Percentiles rank a stretch among this genome's conserved stretches.
Conservation (phyloP, 2,888 invertebrate genomes). For the Mycalesis mineus region DNA sequence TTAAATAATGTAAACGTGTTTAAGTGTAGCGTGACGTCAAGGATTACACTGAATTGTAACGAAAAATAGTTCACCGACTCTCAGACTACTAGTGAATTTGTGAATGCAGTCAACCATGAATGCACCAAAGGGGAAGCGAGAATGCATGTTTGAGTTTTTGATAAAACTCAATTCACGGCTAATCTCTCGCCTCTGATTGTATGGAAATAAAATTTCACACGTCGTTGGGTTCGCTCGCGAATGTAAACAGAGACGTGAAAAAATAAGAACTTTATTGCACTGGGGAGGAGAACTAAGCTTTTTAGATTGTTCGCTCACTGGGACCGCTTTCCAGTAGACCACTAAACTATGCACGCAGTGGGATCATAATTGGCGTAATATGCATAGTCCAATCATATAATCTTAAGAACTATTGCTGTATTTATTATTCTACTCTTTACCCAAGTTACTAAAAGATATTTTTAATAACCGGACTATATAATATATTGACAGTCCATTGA, state of each 20-base stretch:
- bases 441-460: too few relatives aligned
- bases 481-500: too few relatives aligned
- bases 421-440: too few relatives aligned
- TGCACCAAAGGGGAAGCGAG: neutral
- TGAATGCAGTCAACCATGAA: neutral
- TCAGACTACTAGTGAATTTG: neutral
- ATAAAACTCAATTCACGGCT: conserved; percentile 76
- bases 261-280: conserved; percentile 13
- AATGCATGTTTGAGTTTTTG: conserved; percentile 68
- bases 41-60: neutral
- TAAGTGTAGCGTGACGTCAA: too few relatives aligned
- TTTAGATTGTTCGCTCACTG: neutral
- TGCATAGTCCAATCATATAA: too few relatives aligned
- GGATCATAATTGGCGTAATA: too few relatives aligned
- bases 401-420: too few relatives aligned
- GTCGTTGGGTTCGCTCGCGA: conserved; percentile 62
- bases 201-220: conserved; percentile 75
- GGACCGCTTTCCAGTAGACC: neutral
- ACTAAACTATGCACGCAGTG: too few relatives aligned
- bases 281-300: conserved; percentile 43
- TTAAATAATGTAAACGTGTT: too few relatives aligned
- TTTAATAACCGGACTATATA: too few relatives aligned
- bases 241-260: conserved; percentile 55
- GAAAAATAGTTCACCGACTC: neutral
- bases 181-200: conserved; percentile 73